Evolutionary conservation across 2,797 vertebrate genomes (phyloP).

Genomic region (Poecile montanus): DNA sequence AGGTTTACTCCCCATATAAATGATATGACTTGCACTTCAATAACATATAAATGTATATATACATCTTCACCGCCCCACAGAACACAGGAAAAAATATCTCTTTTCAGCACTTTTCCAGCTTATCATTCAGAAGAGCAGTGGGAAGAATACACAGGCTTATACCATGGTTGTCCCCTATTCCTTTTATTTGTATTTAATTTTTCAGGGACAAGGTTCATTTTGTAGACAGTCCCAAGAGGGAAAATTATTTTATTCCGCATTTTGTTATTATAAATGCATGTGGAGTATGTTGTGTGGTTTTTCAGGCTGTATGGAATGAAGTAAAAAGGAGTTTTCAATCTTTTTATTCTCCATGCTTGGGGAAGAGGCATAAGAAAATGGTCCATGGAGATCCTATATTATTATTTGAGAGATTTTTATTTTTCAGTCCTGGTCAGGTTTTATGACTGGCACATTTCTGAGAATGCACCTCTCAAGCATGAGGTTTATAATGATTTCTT

Average conservation of each 20-base stretch:
- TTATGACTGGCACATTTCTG: conserved; percentile 35
- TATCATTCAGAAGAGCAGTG: background rate
- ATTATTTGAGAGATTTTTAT: conserved; percentile 60
- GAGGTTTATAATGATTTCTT: conserved; percentile 67
- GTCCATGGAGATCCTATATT: conserved; percentile 57
- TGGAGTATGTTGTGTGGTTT: conserved; percentile 16
- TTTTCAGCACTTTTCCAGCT: background rate
- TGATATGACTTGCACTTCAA: background rate
- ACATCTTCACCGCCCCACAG: background rate
- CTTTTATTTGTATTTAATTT: conserved; percentile 43
- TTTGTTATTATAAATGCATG: conserved; percentile 29
- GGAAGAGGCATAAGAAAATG: conserved; percentile 57
- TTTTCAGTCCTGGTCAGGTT: conserved; percentile 59
- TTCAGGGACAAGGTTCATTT: conserved; percentile 25
- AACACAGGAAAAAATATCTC: background rate
- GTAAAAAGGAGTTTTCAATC: conserved; percentile 54
- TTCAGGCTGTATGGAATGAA: conserved; percentile 45
- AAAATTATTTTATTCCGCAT: conserved; percentile 18
- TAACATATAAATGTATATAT: background rate
- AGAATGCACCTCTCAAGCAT: conserved; percentile 31
- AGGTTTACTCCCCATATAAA: background rate
- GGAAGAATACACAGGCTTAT: background rate
- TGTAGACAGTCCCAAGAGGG: background rate
- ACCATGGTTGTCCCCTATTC: background rate
- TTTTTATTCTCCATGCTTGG: conserved; percentile 51